phyloP scores from a whole-genome alignment of 2,888 invertebrate genomes.

The Agrilus biguttatus region DNA sequence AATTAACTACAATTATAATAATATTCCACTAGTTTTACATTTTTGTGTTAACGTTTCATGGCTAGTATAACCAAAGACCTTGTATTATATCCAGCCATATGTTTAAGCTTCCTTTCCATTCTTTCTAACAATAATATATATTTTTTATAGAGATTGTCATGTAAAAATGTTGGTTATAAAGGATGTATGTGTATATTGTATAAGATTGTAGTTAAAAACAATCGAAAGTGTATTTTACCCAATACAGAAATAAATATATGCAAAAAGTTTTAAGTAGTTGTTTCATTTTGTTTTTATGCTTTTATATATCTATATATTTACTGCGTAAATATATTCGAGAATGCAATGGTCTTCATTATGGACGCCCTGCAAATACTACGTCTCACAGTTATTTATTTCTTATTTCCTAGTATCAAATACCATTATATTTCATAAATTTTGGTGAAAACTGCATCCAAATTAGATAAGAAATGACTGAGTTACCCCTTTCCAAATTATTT shows the following conservation, averaged over 20 bases:
- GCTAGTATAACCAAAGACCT: slow-evolving; percentile 34
- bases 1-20: no score
- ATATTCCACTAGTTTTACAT: no score
- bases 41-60: slow-evolving; percentile 19
- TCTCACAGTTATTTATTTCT: no score
- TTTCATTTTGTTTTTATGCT: not conserved
- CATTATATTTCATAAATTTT: no score
- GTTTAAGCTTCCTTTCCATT: slow-evolving; percentile 7
- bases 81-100: slow-evolving; percentile 28
- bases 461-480: no score
- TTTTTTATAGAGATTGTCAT: slow-evolving; percentile 17
- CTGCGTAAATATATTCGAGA: no score
- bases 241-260: slow-evolving; percentile 22
- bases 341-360: no score
- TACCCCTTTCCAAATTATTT: no score
- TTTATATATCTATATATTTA: no score
- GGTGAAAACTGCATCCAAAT: no score
- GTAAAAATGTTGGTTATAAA: slow-evolving; percentile 24
- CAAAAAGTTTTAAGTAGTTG: not conserved
- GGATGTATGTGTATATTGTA: slow-evolving; percentile 30
- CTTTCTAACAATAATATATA: slow-evolving; percentile 12
- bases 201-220: slow-evolving; percentile 21
- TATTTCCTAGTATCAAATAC: no score
- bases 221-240: slow-evolving; percentile 33
- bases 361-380: no score